Percentiles rank a stretch among this genome's conserved stretches.
These are phyloP conservation scores for Chaetorhynchus papuensis DNA, from an alignment of 2,113 vertebrate species.

Conservation along the genomic window DNA sequence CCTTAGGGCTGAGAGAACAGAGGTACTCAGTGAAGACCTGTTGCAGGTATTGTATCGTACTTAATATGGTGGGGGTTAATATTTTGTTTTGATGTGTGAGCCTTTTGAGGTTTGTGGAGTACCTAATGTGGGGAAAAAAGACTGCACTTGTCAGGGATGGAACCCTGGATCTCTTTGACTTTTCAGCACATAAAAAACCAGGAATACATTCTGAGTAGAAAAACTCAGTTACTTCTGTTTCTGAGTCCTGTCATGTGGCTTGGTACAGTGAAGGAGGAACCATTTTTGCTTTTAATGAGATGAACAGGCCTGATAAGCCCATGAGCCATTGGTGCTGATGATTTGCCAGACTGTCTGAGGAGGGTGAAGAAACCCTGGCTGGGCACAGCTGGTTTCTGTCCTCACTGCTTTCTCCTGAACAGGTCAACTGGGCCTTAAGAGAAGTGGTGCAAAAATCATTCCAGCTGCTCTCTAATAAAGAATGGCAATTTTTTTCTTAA, in stretches of 20 bases:
- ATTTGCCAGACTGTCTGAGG: neutral
- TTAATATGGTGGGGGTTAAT: neutral
- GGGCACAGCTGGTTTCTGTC: neutral
- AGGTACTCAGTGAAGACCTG: slow-evolving; percentile 97
- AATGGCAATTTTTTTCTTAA: neutral
- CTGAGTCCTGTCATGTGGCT: rapidly evolving
- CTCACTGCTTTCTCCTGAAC: neutral
- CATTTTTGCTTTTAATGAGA: neutral
- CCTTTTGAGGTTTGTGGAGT: neutral
- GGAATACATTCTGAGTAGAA: neutral
- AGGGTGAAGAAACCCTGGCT: neutral
- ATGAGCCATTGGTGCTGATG: neutral
- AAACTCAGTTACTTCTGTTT: neutral
- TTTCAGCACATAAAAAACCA: neutral
- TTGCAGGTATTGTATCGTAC: slow-evolving; percentile 80
- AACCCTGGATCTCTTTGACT: neutral
- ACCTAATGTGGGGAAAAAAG: rapidly evolving
- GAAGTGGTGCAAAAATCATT: neutral
- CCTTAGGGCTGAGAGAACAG: slow-evolving; percentile 94
- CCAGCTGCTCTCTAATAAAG: neutral
- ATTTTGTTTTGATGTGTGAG: neutral
- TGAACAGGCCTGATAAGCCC: neutral
- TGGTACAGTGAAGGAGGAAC: neutral
- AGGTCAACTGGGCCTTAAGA: neutral
- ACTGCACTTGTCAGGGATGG: neutral